phyloP scores from a whole-genome alignment of 2,888 invertebrate species.

The Dastarcus helophoroides region DNA sequence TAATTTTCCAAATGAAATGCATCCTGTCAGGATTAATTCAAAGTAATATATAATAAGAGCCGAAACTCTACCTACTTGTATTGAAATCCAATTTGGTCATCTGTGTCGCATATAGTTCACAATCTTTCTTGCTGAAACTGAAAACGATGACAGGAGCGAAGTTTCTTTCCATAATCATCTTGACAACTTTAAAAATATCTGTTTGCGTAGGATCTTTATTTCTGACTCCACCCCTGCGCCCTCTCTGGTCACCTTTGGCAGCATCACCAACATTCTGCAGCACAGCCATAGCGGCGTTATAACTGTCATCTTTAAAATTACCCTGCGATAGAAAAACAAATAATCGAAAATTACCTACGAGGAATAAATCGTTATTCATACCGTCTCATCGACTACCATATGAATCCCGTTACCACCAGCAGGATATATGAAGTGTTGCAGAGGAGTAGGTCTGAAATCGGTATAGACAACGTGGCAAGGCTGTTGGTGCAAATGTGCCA shows the following conservation, averaged over 20 bases:
- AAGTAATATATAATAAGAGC: slow-evolving; percentile 2
- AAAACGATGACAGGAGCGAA: slow-evolving; percentile 98
- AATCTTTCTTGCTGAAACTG: slow-evolving; percentile 98
- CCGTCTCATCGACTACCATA: slow-evolving; percentile 87
- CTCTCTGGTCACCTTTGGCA: slow-evolving; percentile 68
- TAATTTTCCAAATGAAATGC: too few relatives aligned
- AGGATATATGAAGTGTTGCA: slow-evolving; percentile 97
- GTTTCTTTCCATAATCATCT: slow-evolving; percentile 97
- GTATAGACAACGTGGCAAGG: slow-evolving; percentile 99
- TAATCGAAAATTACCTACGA: neutral
- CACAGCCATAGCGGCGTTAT: slow-evolving; percentile 92
- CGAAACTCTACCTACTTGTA: slow-evolving; percentile 44
- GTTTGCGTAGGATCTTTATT: slow-evolving; percentile 53
- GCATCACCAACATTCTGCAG: slow-evolving; percentile 73
- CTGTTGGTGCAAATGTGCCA: slow-evolving; percentile 87
- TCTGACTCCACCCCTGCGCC: slow-evolving; percentile 61
- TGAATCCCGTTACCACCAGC: slow-evolving; percentile 94
- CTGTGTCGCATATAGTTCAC: slow-evolving; percentile 92
- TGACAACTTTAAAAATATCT: slow-evolving; percentile 93
- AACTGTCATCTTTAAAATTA: slow-evolving; percentile 93
- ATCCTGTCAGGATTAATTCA: too few relatives aligned
- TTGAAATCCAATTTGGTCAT: slow-evolving; percentile 97
- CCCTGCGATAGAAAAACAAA: slow-evolving; percentile 52
- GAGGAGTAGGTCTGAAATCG: slow-evolving; percentile 91
- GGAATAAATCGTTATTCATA: slow-evolving; percentile 26